A percentile compares a stretch with the other conserved stretches of the same genome.
Evolutionary conservation across 2,113 vertebrate species (phyloP).

Genomic region (Lutjanus erythropterus): DNA sequence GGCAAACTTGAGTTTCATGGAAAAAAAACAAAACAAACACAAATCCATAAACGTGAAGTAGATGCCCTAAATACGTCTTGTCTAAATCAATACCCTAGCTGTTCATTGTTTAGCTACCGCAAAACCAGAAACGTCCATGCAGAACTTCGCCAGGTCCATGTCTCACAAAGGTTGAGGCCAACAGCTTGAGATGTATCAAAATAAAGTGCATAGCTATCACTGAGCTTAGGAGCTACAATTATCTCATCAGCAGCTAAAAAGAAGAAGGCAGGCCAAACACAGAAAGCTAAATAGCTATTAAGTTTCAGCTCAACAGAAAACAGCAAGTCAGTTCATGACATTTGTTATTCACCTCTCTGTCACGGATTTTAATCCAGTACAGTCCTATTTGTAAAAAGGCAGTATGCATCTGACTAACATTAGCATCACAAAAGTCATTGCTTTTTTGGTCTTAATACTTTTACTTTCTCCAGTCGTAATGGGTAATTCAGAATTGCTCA

Average conservation of each 20-base stretch:
- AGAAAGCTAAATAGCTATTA: background rate
- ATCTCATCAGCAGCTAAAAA: background rate
- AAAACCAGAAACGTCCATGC: background rate
- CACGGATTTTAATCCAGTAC: slow-evolving; percentile 32
- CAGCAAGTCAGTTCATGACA: slow-evolving; percentile 26
- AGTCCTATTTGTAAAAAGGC: slow-evolving; percentile 5
- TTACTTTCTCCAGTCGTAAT: slow-evolving; percentile 16
- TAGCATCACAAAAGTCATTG: slow-evolving; percentile 43
- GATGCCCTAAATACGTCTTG: background rate
- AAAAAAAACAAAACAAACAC: background rate
- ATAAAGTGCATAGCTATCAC: background rate
- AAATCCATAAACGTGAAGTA: slow-evolving; percentile 21
- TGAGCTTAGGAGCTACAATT: slow-evolving; percentile 1
- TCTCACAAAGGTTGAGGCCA: background rate
- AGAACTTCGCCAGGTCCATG: background rate
- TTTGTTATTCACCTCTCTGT: slow-evolving; percentile 29
- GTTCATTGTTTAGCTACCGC: background rate
- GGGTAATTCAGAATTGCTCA: slow-evolving; percentile 23
- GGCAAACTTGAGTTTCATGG: slow-evolving; percentile 39
- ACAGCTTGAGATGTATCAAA: slow-evolving; percentile 24
- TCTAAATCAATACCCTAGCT: slow-evolving; percentile 4
- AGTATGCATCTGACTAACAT: slow-evolving; percentile 43
- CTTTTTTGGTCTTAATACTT: slow-evolving; percentile 29
- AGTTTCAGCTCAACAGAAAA: slow-evolving; percentile 36
- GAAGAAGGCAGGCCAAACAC: background rate